Evolutionary conservation across 2,113 vertebrate species (phyloP).

Genomic region (Mustela lutreola): DNA sequence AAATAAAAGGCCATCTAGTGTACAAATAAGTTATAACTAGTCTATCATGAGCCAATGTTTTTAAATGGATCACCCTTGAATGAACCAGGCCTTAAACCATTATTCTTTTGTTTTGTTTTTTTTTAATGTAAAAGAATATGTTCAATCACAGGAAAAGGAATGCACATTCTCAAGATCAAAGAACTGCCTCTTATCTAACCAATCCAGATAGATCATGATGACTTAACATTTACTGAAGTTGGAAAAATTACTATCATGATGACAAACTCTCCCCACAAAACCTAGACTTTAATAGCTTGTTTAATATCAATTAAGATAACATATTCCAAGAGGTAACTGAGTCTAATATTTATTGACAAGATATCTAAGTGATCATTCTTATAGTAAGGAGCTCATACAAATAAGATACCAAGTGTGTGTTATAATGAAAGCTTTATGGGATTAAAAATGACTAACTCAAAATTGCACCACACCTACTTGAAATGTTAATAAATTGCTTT

Average conservation of each 20-base stretch:
- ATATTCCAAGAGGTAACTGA: constrained; percentile 44
- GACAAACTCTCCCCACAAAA: background rate
- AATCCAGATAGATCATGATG: constrained; percentile 7
- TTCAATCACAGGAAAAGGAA: background rate
- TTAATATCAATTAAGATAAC: constrained; percentile 28
- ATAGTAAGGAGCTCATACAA: background rate
- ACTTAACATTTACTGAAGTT: constrained; percentile 13
- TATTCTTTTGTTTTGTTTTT: background rate
- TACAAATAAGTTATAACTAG: background rate
- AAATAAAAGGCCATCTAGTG: background rate
- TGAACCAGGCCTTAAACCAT: background rate
- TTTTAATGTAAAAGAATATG: background rate
- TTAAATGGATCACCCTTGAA: background rate
- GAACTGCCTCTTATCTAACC: background rate
- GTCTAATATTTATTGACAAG: constrained; percentile 41
- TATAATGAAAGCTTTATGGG: background rate
- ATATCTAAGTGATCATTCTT: constrained; percentile 34
- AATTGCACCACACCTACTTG: background rate
- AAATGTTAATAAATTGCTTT: constrained; percentile 62
- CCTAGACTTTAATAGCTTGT: constrained; percentile 21
- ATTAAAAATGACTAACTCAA: constrained; percentile 63
- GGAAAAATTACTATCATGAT: background rate
- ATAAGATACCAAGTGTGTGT: background rate
- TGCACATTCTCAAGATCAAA: background rate
- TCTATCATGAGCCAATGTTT: background rate